Base-by-base conservation (phyloP, 2,113 vertebrate species). In the Lontra canadensis region DNA sequence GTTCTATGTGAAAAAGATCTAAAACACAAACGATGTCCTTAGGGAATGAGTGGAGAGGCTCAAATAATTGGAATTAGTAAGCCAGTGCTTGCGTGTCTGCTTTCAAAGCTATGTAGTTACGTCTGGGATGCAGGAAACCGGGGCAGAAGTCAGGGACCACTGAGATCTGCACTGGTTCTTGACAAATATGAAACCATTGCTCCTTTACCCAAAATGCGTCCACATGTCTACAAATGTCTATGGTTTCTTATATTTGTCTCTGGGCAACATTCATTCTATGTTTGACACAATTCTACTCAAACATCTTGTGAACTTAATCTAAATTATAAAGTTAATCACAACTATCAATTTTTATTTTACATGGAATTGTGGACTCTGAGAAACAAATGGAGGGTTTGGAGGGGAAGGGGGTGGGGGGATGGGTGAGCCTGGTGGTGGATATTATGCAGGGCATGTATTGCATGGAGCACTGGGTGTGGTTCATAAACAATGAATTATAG, bases 1-100 rank as follows among this genome's bases (percentile, higher is more conserved):
- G 73, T n/a, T 86, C 17, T 67, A 42, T n/a, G 3, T 1, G 14
- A 49, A 59, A 36, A 63, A 1, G 0, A 18, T 14, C 15, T 57
- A 17, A 74, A 83, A 44, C 18, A 31, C 26, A n/a, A 29, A 55
- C 15, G 0, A 82, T 57, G 13, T 25, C 44, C 29, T 57, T 71
- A 44, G 13, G 34, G 65, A 57, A 44, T 57, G 49, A 44, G 8
- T 52, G 8, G 23, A 15, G 12, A 80, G 34, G 20, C 21, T 36
- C 79, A 29, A 21, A 3, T n/a, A 49, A 47, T 1, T 39, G 39
- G 59, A 84, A 49, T 67, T 1, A 67, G 18, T 17, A 63, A 81
- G 34, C 0, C 4, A 13, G 1, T 1, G 31, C 36, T 57, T 13
- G 47, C 39, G 5, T 9, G 8, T 42, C 26, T 29, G 25, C 17